phyloP scores from a whole-genome alignment of 2,888 invertebrate species.

The Scaptomyza tumidula region DNA sequence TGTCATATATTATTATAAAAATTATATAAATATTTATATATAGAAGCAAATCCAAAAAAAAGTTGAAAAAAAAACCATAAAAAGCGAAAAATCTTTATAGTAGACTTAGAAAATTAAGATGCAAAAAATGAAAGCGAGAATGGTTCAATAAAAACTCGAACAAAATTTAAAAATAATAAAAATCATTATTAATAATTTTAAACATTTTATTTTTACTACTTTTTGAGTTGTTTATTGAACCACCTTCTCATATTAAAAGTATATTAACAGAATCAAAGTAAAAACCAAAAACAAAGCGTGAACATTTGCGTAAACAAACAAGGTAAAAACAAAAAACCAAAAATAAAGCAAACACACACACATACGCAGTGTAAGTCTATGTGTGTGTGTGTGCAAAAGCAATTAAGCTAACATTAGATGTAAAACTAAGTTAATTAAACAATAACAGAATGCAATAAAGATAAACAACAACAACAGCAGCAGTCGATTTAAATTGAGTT shows the following conservation, averaged over 20 bases:
- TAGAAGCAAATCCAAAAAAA: constrained; percentile 16
- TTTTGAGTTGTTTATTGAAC: constrained; percentile 22
- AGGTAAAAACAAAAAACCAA: constrained; percentile 58
- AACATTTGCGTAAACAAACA: constrained; percentile 77
- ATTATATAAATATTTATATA: constrained; percentile 34
- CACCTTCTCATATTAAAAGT: constrained; percentile 27
- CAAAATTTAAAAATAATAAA: constrained; percentile 26
- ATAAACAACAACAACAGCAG: constrained; percentile 17
- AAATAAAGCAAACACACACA: constrained; percentile 18
- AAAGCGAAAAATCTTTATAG: constrained; percentile 31
- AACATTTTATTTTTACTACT: not conserved
- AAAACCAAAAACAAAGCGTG: constrained; percentile 59
- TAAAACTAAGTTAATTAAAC: constrained; percentile 78
- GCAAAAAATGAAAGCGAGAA: constrained; percentile 28
- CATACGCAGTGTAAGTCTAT: constrained; percentile 15
- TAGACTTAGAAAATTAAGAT: constrained; percentile 72
- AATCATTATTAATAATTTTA: not conserved
- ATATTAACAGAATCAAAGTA: constrained; percentile 48
- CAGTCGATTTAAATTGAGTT: constrained; percentile 39
- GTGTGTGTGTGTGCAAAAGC: constrained; percentile 48
- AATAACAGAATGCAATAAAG: constrained; percentile 65
- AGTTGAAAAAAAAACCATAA: constrained; percentile 7
- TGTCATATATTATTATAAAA: constrained; percentile 49
- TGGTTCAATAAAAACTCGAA: constrained; percentile 32
- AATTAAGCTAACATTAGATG: constrained; percentile 77